Evolutionary conservation across 1,140 invertebrate species (phyloP).

Genomic region (Rhopalosiphum padi): DNA sequence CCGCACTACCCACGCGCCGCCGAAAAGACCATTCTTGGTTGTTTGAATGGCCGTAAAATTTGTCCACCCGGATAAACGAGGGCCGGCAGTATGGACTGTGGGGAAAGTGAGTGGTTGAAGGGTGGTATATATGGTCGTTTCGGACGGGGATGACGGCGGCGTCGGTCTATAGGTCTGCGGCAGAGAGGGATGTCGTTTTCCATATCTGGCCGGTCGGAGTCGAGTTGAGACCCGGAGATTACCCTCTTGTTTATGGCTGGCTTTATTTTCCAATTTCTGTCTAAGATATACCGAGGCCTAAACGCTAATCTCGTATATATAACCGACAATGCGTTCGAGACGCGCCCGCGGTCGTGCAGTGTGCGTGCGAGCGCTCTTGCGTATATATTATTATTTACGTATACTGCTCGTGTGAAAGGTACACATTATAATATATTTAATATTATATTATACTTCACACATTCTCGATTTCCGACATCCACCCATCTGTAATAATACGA

Average conservation of each 20-base stretch:
- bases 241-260: conserved; percentile 50
- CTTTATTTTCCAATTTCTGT: conserved; percentile 53
- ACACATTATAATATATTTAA: background rate
- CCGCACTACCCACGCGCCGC: background rate
- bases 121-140: conserved; percentile 1
- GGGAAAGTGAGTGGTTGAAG: background rate
- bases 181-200: conserved; percentile 38
- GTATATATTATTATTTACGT: background rate
- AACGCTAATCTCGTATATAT: conserved; percentile 24
- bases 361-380: background rate
- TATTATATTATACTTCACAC: conserved; percentile 23
- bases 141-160: background rate
- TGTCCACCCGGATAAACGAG: conserved; percentile 29
- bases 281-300: conserved; percentile 42
- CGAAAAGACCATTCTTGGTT: conserved; percentile 41
- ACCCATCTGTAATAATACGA: background rate
- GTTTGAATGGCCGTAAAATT: conserved; percentile 50
- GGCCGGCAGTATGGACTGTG: background rate
- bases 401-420: background rate
- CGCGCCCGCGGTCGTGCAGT: background rate
- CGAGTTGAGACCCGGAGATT: conserved; percentile 49
- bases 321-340: background rate
- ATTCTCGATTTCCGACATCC: background rate
- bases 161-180: background rate
- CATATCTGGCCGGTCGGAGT: conserved; percentile 28